phyloP scores from a whole-genome alignment of 2,797 vertebrate genomes.

The Acanthiza pusilla region DNA sequence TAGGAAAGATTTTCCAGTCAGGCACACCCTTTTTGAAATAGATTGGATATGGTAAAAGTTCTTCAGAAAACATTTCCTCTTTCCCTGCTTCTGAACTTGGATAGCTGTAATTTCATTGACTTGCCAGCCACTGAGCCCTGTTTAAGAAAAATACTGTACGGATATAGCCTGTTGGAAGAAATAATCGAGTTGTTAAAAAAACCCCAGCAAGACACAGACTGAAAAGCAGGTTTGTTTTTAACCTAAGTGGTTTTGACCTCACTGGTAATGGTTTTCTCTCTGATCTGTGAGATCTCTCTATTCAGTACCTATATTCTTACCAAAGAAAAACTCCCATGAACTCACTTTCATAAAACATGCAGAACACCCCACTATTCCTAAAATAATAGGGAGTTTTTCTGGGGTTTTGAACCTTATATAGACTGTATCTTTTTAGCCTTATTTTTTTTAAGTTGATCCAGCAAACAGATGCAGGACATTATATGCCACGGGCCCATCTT shows the following conservation, averaged over 20 bases:
- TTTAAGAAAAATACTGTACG: neutral
- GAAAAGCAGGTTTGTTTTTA: neutral
- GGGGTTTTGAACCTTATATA: neutral
- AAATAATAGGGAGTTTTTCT: neutral
- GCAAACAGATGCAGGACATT: neutral
- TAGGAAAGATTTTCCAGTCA: neutral
- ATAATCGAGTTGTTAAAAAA: neutral
- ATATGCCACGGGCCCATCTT: neutral
- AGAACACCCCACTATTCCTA: neutral
- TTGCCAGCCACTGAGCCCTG: neutral
- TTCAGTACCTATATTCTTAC: neutral
- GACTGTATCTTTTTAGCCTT: neutral
- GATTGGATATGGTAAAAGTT: neutral
- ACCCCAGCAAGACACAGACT: rapidly evolving
- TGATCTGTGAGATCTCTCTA: neutral
- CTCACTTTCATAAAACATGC: neutral
- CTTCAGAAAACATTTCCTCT: constrained; percentile 1
- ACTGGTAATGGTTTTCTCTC: neutral
- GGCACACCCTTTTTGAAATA: neutral
- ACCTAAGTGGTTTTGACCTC: neutral
- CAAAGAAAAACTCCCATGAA: neutral
- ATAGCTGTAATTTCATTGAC: neutral
- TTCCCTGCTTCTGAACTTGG: neutral
- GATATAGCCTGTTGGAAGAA: neutral
- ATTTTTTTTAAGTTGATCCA: neutral